Conservation (phyloP, 2,888 invertebrate species). For the Lepidochitona cinerea region DNA sequence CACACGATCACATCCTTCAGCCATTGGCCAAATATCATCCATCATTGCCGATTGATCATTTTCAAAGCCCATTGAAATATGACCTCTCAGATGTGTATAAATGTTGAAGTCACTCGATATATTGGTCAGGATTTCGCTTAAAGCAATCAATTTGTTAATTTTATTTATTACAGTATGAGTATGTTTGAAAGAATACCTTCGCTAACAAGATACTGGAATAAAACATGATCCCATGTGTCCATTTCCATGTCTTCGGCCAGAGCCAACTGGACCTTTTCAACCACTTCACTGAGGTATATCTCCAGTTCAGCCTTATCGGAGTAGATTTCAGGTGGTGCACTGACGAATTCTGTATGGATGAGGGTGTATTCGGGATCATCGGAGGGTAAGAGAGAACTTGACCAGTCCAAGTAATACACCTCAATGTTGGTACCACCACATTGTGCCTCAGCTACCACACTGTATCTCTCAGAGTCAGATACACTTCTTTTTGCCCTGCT, state of each 20-base stretch:
- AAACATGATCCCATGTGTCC: background rate
- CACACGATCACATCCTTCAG: too few relatives aligned
- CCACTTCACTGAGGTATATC: background rate
- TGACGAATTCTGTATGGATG: background rate
- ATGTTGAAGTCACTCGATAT: too few relatives aligned
- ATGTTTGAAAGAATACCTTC: background rate
- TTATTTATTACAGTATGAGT: too few relatives aligned
- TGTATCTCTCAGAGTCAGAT: background rate
- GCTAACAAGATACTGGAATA: background rate
- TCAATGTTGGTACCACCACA: background rate
- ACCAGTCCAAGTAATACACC: background rate
- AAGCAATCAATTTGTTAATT: too few relatives aligned
- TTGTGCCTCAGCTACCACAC: background rate
- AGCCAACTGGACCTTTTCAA: background rate
- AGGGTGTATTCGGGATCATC: background rate
- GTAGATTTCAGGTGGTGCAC: background rate
- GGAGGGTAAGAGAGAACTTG: background rate
- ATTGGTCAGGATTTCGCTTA: too few relatives aligned
- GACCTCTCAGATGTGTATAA: too few relatives aligned
- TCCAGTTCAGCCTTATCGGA: background rate
- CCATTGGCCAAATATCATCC: too few relatives aligned
- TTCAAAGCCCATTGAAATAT: too few relatives aligned
- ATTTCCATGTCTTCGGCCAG: background rate
- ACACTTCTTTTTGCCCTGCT: background rate
- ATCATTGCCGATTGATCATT: too few relatives aligned